These are phyloP conservation scores for Tokudaia tokunoshimensis DNA, from an alignment of 2,797 vertebrate genomes.

Conservation along the genomic window DNA sequence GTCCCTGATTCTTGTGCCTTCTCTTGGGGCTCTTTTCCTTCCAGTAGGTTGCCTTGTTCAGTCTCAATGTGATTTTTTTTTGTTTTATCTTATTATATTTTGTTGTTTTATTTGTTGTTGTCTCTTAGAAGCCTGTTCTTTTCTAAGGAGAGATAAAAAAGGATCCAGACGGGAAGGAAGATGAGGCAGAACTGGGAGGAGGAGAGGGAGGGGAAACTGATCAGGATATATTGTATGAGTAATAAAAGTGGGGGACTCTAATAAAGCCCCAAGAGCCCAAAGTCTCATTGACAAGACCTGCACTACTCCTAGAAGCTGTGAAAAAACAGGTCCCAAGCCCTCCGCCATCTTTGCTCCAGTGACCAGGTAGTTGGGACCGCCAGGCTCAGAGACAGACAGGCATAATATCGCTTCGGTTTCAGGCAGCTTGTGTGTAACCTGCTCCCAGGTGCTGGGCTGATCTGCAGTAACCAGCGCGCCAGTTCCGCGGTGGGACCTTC, in stretches of 20 bases:
- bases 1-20: neutral
- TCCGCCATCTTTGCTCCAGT: no score
- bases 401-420: no score
- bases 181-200: neutral
- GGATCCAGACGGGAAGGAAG: neutral
- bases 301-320: neutral
- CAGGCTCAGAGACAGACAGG: no score
- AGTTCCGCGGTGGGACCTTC: no score
- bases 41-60: neutral
- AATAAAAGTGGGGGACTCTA: neutral
- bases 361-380: no score
- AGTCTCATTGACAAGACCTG: neutral
- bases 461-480: no score
- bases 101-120: neutral
- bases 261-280: neutral
- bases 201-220: neutral
- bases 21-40: neutral
- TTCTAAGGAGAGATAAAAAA: neutral
- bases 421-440: no score
- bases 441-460: no score
- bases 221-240: neutral
- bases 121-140: neutral
- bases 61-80: neutral
- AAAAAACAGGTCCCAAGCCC: neutral
- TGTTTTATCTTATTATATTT: neutral